Base-by-base conservation (phyloP, 2,113 vertebrate species). In the Sphyrna mokarran region DNA sequence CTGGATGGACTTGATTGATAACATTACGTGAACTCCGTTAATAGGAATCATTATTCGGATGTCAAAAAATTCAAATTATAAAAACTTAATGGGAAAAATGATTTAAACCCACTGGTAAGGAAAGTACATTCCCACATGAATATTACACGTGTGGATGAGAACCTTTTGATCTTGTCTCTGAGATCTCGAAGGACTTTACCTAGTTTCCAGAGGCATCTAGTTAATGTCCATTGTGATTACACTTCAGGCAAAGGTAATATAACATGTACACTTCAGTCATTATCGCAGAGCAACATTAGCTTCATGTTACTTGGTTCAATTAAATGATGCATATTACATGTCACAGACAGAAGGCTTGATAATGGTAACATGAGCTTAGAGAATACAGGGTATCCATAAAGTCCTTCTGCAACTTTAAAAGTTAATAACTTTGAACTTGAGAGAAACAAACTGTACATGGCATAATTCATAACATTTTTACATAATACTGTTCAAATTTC, bases 31-130 rank as follows among this genome's bases (percentile, higher is more conserved):
- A 95, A 95, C 93, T 95, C 40, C 0, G 40, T 95, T 95, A 95
- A 95, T 95, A 72, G 66, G 40, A 95, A 72, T 95, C 68, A 72
- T 72, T 72, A 23, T 72, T 95, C 43, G 23, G 48, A 95, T 93
- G 89, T 93, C 66, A 95, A 70, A 95, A 95, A 48, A 95, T 72
- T 72, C 68, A 95, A 95, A 95, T 70, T 95, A 95, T 48, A n/a
- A 93, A 72, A 40, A 72, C 22, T 70, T 72, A 95, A 95, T 95
- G 68, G 68, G 33, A 69, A 72, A 94, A 70, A 43, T 70, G 16
- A 70, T 70, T 48, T 48, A 94, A 95, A 26, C 23, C 37, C 23
- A 48, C 40, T 95, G 23, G 68, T 69, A 48, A 95, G 18, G 68
- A 95, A 95, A 22, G 10, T 43, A 29, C 66, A 95, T 95, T 93